Evolutionary conservation across 2,797 vertebrate genomes (phyloP), one percentile per base, ranked within the genome.

Genomic region (Meriones psammophilus): DNA sequence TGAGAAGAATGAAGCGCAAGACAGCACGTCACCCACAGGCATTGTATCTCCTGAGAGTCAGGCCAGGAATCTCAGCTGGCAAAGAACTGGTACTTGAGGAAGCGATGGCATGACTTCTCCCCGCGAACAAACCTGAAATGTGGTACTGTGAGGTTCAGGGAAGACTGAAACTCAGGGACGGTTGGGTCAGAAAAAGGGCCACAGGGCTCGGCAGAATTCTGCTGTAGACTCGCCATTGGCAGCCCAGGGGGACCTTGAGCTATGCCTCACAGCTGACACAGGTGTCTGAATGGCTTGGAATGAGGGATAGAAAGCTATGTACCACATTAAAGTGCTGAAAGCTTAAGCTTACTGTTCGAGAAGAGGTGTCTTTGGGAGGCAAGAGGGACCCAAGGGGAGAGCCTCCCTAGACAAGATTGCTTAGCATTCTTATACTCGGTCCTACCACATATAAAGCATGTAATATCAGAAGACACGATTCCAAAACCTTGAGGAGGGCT

Each of bases 101-200:
- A 81, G 85, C 24, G 46, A 22, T 13, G 50, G 3, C 9, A 15
- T 42, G 13, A 12, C 20, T 84, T 66, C 39, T 39, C 56, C 7
- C 4, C 50, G 1, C 46, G 50, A 30, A 79, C 39, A 14, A 20
- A 4, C 1, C 10, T 58, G 26, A 62, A 42, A 58, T 20, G 3
- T 4, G 56, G 22, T 36, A 6, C 6, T 0, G 28, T 3, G 15
- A 36, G 1, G 1, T 5, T 56, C 60, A 12, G 18, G 5, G 46
- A 64, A 76, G 5, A 28, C 13, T 24, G 20, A 28, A 24, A 1
- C 46, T 20, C 28, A 42, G 33, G n/a, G 30, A 78, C 1, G 13
- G 4, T 8, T 26, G 5, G 33, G 4, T 1, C 1, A 17, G 28
- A 42, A 68, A 30, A 50, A 76, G 24, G n/a, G 50, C n/a, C 26